These are phyloP conservation scores for Ellobium chinense DNA, from an alignment of 2,888 invertebrate genomes.

Conservation along the genomic window DNA sequence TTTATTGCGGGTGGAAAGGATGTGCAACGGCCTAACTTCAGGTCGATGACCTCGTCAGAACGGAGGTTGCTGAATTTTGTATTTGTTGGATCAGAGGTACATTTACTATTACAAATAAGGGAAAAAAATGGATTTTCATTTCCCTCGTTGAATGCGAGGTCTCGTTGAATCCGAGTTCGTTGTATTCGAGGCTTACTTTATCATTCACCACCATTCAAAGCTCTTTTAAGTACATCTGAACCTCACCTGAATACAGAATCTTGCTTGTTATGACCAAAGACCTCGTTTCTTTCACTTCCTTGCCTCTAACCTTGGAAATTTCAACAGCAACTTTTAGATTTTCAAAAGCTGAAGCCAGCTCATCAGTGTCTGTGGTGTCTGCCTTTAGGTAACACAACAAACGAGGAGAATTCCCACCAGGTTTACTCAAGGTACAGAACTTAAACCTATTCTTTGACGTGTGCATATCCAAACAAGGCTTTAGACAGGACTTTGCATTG, in stretches of 20 bases:
- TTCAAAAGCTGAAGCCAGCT: neutral
- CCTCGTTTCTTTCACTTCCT: neutral
- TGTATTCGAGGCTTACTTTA: no score
- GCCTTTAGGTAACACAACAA: neutral
- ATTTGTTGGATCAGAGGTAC: no score
- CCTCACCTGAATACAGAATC: neutral
- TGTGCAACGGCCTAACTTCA: no score
- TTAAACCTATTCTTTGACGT: neutral
- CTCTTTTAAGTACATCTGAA: no score
- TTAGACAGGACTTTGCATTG: neutral
- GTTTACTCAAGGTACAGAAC: neutral
- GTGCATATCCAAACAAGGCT: neutral
- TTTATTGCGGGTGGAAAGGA: no score
- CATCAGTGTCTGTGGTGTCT: neutral
- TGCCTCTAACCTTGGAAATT: neutral
- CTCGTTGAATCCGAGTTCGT: no score
- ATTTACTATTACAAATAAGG: no score
- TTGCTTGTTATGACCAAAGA: constrained; percentile 2
- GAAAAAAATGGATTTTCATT: no score
- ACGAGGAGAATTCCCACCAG: neutral
- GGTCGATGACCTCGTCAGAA: no score
- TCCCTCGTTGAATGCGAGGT: no score
- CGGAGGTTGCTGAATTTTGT: no score
- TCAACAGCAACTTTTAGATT: neutral
- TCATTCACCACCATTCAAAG: no score